Percentiles rank a stretch among this genome's conserved stretches.
phyloP scores from a whole-genome alignment of 2,797 vertebrate species.

The Sus cebifrons region DNA sequence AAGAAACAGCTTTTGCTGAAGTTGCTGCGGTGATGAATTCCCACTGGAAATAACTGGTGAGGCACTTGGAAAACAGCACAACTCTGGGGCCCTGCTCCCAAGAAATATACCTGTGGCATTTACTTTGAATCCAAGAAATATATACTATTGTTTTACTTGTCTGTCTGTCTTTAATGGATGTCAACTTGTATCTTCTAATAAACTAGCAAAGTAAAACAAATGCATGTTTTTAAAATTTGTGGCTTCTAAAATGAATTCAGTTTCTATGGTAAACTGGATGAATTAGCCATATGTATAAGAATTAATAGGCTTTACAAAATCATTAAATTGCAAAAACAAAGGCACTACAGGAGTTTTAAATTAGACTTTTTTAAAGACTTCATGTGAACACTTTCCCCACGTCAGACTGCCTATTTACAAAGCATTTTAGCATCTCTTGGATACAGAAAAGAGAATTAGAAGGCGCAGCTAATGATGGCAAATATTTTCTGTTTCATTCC shows the following conservation, averaged over 20 bases:
- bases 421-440: conserved; percentile 60
- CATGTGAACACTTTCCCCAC: conserved; percentile 8
- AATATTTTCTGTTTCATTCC: conserved; percentile 66
- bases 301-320: conserved; percentile 51
- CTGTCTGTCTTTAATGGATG: background rate
- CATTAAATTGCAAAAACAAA: conserved; percentile 61
- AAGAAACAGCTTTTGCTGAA: conserved; percentile 52
- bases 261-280: background rate
- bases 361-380: conserved; percentile 68
- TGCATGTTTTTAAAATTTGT: conserved; percentile 30
- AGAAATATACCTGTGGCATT: conserved; percentile 39
- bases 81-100: background rate
- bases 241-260: conserved; percentile 62
- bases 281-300: conserved; percentile 4
- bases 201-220: conserved; percentile 27
- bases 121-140: conserved; percentile 48
- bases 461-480: background rate
- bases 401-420: conserved; percentile 71
- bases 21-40: conserved; percentile 77
- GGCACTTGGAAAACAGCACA: conserved; percentile 57
- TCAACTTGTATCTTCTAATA: conserved; percentile 48
- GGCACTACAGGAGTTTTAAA: conserved; percentile 61
- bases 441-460: conserved; percentile 56
- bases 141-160: background rate
- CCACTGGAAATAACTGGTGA: conserved; percentile 68